phyloP scores from a whole-genome alignment of 2,113 vertebrate genomes.

The Gymnocephalus cernua region DNA sequence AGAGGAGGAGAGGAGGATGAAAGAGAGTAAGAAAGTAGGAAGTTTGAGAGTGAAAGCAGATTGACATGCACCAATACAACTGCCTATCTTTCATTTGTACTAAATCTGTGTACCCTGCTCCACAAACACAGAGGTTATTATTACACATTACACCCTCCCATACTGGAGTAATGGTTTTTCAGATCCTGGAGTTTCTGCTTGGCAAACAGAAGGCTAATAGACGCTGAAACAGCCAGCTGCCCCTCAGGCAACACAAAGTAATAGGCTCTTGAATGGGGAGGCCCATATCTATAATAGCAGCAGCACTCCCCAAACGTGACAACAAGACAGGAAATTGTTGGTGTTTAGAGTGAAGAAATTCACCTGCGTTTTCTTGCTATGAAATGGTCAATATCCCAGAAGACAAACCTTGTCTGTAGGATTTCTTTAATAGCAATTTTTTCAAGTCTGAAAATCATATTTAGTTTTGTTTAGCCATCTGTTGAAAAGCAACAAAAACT shows the following conservation, averaged over 20 bases:
- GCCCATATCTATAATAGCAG: slow-evolving; percentile 52
- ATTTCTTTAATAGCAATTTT: not conserved
- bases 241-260: slow-evolving; percentile 66
- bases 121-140: slow-evolving; percentile 45
- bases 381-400: slow-evolving; percentile 6
- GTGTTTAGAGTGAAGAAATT: slow-evolving; percentile 31
- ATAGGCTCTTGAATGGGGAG: slow-evolving; percentile 60
- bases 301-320: slow-evolving; percentile 24
- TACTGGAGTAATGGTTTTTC: slow-evolving; percentile 32
- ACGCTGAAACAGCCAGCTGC: slow-evolving; percentile 63
- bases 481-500: not conserved
- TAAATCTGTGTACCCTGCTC: slow-evolving; percentile 23
- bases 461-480: not conserved
- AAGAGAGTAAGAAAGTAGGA: not conserved
- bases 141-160: slow-evolving; percentile 20
- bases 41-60: not conserved
- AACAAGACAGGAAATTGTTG: slow-evolving; percentile 37
- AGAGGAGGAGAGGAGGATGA: not conserved
- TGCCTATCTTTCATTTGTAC: slow-evolving; percentile 36
- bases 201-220: slow-evolving; percentile 68
- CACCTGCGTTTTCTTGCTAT: slow-evolving; percentile 17
- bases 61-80: slow-evolving; percentile 17
- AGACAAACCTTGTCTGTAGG: not conserved
- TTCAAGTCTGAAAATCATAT: not conserved
- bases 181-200: slow-evolving; percentile 48